phyloP scores from a whole-genome alignment of 2,888 invertebrate species.

The Chaitophorus viminalis region DNA sequence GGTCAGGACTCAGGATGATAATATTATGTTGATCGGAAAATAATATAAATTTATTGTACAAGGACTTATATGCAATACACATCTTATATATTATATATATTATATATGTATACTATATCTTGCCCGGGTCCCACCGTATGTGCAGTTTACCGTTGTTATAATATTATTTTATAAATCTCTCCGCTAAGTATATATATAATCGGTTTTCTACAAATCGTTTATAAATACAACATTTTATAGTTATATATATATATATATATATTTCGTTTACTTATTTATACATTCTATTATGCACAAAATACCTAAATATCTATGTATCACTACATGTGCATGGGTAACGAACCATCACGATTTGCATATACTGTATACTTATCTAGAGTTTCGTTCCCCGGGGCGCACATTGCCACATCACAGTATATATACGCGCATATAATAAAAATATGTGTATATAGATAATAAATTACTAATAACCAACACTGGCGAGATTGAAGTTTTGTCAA shows the following conservation, averaged over 20 bases:
- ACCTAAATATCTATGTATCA: no score
- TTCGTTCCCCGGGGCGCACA: not conserved
- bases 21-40: no score
- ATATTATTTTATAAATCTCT: not conserved
- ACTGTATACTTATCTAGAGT: not conserved
- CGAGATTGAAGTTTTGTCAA: constrained; percentile 43
- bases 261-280: not conserved
- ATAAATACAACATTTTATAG: not conserved
- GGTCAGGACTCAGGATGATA: no score
- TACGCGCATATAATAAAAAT: not conserved
- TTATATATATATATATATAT: no score
- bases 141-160: not conserved
- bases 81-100: no score
- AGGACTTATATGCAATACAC: no score
- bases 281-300: not conserved
- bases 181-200: not conserved
- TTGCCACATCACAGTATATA: not conserved
- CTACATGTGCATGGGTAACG: not conserved
- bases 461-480: not conserved
- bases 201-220: not conserved
- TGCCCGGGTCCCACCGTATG: not conserved
- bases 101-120: not conserved
- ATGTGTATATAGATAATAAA: not conserved
- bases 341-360: not conserved
- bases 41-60: no score